Percentiles rank a stretch among this genome's conserved stretches.
These are phyloP conservation scores for Drosophila varians DNA, from an alignment of 1,140 invertebrate species.

Conservation along the genomic window DNA sequence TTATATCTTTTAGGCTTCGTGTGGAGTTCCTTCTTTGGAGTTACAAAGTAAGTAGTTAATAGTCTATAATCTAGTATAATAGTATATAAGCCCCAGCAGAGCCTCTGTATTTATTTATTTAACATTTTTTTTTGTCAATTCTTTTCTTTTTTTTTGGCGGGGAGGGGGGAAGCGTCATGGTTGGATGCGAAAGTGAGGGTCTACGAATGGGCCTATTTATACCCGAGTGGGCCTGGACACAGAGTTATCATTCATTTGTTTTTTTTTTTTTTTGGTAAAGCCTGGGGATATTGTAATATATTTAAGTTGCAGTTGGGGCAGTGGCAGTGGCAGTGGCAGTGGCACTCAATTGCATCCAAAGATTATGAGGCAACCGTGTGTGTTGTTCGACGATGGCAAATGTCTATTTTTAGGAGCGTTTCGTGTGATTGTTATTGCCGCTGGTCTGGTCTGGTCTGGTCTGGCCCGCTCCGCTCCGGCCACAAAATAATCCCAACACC, in stretches of 20 bases:
- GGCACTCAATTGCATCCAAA: conserved; percentile 48
- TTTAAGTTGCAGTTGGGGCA: background rate
- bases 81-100: too few relatives aligned
- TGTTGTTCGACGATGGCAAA: conserved; percentile 29
- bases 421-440: conserved; percentile 62
- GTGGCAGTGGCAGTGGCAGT: background rate
- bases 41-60: too few relatives aligned
- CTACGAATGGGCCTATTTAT: conserved; percentile 42
- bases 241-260: conserved; percentile 45
- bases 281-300: too few relatives aligned
- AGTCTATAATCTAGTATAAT: too few relatives aligned
- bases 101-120: too few relatives aligned
- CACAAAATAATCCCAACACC: conserved; percentile 72
- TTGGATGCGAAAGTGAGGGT: conserved; percentile 25
- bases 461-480: conserved; percentile 21
- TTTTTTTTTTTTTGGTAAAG: too few relatives aligned
- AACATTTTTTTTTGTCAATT: background rate
- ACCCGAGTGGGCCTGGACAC: conserved; percentile 36
- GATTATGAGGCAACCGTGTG: conserved; percentile 49
- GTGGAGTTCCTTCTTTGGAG: too few relatives aligned
- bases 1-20: too few relatives aligned
- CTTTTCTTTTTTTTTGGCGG: background rate
- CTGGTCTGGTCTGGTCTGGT: too few relatives aligned
- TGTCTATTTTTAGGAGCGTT: conserved; percentile 70
- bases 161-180: conserved; percentile 31